phyloP scores from a whole-genome alignment of 1,140 invertebrate genomes.

The Ephestia elutella region DNA sequence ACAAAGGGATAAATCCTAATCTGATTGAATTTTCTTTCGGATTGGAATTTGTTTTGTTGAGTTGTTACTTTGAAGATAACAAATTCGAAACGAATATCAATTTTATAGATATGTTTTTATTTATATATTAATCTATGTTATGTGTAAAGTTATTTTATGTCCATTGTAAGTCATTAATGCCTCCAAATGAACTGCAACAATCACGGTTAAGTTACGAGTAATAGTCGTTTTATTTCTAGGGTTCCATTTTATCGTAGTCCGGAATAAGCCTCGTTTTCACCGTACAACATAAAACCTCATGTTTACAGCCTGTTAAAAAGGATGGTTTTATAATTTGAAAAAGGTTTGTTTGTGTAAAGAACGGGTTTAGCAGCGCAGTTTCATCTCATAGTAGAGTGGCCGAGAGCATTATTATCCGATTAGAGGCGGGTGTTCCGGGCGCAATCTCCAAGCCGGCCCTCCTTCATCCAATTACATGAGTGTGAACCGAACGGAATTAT shows the following conservation, averaged over 20 bases:
- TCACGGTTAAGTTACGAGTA: constrained; percentile 19
- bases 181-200: constrained; percentile 16
- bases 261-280: too few species aligned
- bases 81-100: too few species aligned
- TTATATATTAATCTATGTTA: too few species aligned
- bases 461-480: constrained; percentile 66
- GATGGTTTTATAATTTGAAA: constrained; percentile 8
- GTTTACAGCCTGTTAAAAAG: neutral
- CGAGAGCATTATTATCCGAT: constrained; percentile 60
- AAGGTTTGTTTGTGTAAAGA: constrained; percentile 5
- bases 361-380: constrained; percentile 13
- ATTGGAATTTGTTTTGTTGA: too few species aligned
- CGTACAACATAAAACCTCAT: neutral
- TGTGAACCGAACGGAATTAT: constrained; percentile 60
- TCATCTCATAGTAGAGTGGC: constrained; percentile 21
- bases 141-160: too few species aligned
- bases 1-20: constrained; percentile 1
- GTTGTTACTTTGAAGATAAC: too few species aligned
- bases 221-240: constrained; percentile 16
- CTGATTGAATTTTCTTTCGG: neutral
- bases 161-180: constrained; percentile 7
- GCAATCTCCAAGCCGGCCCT: constrained; percentile 51
- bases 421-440: constrained; percentile 47
- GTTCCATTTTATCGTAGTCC: too few species aligned
- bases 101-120: too few species aligned